Base-by-base conservation (phyloP, 2,888 invertebrate genomes). In the Hetaerina titia region DNA sequence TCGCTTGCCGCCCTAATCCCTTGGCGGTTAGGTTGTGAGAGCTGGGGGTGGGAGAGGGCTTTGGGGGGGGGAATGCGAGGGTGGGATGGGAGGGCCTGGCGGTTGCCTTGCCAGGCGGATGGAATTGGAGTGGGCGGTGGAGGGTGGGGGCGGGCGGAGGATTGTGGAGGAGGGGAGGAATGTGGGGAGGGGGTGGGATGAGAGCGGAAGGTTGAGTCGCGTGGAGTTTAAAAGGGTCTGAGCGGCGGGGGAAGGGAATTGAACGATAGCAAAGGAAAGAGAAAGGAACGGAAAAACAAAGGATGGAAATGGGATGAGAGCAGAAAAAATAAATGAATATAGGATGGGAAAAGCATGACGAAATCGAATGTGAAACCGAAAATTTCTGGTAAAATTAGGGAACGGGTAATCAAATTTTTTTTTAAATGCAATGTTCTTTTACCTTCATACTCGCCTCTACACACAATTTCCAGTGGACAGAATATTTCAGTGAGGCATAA, bases 1-100 rank as follows among this genome's bases (percentile, higher is more conserved):
- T 81, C 31, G 81, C 81, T 81, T 31, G 81, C 81, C 81, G 31
- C 31, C 81, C 81, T 81, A 81, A 81, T 25, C 81, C 81, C 81
- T 11, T 22, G 81, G 81, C 81, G 15, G 25, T 31, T 13, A 31
- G 11, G 45, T 4, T 45, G 45, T 45, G 45, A 81, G 81, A n/a
- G 45, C 45, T 45, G 81, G 31, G 81, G 31, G 31, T 9, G 81
- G 11, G 31, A 2, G 74, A 31, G n/a, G 69, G 69, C n/a, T n/a
- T 22, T 5, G 17, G 74, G 25, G 81, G 11, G 81, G 81, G 81
- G 81, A 81, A 81, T 81, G 81, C 81, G 81, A 15, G 2, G 69
- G n/a, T 19, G n/a, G 69, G 69, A 25, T 15, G 81, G 81, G 31
- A 13, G 19, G 81, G 31, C 11, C 25, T 31, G 81, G 81, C 31